Evolutionary conservation across 2,113 vertebrate species (phyloP).

Genomic region (Stomatorhinus ivindoensis): DNA sequence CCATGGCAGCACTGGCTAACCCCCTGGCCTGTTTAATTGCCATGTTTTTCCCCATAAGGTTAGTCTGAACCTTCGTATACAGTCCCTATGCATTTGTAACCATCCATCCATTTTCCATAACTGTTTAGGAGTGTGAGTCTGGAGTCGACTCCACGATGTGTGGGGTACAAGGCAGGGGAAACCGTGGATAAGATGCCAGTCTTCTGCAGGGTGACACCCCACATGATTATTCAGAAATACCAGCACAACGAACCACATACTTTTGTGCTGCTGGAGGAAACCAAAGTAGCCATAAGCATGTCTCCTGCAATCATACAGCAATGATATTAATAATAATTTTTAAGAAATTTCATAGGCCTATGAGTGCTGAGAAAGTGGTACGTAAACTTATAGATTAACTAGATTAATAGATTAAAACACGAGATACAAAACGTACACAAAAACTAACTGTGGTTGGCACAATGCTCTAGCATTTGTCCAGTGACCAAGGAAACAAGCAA

Average conservation of each 20-base stretch:
- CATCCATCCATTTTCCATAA: background rate
- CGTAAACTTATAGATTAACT: background rate
- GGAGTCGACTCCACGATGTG: background rate
- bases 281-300: background rate
- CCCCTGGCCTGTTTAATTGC: slow-evolving; percentile 69
- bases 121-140: background rate
- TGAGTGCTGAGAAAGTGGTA: background rate
- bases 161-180: background rate
- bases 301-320: background rate
- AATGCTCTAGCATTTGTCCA: background rate
- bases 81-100: background rate
- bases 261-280: background rate
- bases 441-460: background rate
- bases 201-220: background rate
- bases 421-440: background rate
- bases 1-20: slow-evolving; percentile 64
- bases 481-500: background rate
- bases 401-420: background rate
- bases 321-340: background rate
- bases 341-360: background rate
- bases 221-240: background rate
- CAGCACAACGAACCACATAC: background rate
- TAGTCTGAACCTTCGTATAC: slow-evolving; percentile 15
- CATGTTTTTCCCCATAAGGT: slow-evolving; percentile 63
- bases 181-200: background rate